Evolutionary conservation across 2,113 vertebrate genomes (phyloP), one percentile per base, ranked within the genome.

Genomic region (Crotalus horridus): DNA sequence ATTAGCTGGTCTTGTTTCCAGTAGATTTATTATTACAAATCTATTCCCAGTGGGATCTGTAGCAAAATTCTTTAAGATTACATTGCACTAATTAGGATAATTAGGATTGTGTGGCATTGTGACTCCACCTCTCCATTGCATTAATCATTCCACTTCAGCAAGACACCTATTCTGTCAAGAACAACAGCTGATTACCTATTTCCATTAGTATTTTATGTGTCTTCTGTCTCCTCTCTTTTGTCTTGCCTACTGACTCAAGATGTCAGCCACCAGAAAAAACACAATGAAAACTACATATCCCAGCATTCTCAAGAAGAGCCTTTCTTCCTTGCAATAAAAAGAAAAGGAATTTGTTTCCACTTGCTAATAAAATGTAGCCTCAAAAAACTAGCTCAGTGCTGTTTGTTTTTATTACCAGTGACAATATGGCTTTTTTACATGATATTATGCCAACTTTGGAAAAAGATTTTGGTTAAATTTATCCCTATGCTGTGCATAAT

Each of bases 301-400:
- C 96, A 96, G 95, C 88, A 96, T 86, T 93, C 94, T 93, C 39
- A 88, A 90, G 89, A 56, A 64, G 96, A 93, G 23, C 53, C 29
- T 54, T 86, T 17, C 17, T 53, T 7, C 9, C 89, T n/a, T 39
- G 33, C 69, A 93, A 90, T 55, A 54, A 92, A 92, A 93, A 93
- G 81, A 92, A 48, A 93, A 89, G 15, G 17, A 13, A 15, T 20
- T 96, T 93, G 24, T 61, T 91, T 86, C 24, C 92, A 43, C 94
- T 95, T 58, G 74, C 46, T 92, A 92, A 91, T 1, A 93, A 95
- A 94, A 89, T 6, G 0, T 43, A 54, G 21, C 85, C n/a, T 95
- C 51, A 0, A 9, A 91, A 87, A 93, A 90, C 64, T 39, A 93
- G 21, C 24, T 91, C 59, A 23, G 55, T 0, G 0, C 24, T 39